Evolutionary conservation across 2,113 vertebrate genomes (phyloP).

Genomic region (Monarcha castaneiventris): DNA sequence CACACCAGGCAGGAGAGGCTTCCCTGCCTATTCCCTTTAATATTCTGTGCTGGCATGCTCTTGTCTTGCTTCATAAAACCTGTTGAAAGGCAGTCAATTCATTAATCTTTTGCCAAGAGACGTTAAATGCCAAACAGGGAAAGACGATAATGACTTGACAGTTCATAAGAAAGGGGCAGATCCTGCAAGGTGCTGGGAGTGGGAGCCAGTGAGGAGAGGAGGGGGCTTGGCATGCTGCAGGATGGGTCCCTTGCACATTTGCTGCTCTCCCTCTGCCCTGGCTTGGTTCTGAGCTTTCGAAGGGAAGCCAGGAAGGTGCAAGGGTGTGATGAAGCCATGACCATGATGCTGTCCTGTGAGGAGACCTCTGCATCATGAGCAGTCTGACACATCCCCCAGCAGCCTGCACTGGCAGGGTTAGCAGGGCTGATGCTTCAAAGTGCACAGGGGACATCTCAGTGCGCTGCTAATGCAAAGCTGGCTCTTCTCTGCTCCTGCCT

Average conservation of each 20-base stretch:
- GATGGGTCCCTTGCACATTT: not conserved
- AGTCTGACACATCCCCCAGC: not conserved
- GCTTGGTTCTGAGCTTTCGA: not conserved
- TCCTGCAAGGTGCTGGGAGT: not conserved
- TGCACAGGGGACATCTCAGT: not conserved
- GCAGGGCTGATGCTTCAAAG: not conserved
- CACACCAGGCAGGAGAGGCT: conserved; percentile 29
- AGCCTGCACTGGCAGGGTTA: not conserved
- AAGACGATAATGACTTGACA: conserved; percentile 37
- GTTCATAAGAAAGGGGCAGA: conserved; percentile 13
- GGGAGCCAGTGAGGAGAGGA: not conserved
- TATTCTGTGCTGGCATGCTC: conserved; percentile 44
- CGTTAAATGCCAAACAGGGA: conserved; percentile 24
- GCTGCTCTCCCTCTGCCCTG: not conserved
- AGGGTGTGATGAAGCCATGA: accelerated
- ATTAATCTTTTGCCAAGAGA: conserved; percentile 67
- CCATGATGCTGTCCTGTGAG: not conserved
- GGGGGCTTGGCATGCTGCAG: not conserved
- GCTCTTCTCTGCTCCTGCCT: not conserved
- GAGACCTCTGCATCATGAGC: not conserved
- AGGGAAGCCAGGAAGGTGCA: not conserved
- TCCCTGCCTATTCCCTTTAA: not conserved
- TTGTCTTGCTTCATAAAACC: conserved; percentile 62
- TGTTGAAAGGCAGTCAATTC: conserved; percentile 62
- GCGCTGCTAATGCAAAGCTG: accelerated